Percentiles rank a stretch among this genome's conserved stretches.
phyloP scores from a whole-genome alignment of 2,797 vertebrate species.

The Smutsia gigantea region DNA sequence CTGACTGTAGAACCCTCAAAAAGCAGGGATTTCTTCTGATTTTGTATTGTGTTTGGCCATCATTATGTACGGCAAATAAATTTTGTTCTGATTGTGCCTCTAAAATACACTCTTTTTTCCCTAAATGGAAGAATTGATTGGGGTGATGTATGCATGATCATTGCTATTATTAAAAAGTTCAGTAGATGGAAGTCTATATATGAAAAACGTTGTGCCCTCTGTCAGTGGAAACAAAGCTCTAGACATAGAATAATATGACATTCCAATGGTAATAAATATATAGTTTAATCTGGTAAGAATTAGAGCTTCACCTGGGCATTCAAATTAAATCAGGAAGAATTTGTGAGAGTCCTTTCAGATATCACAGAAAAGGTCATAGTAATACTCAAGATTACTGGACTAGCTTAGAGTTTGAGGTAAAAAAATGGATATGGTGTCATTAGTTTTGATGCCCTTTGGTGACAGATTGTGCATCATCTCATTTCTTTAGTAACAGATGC shows the following conservation, averaged over 20 bases:
- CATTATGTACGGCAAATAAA: background rate
- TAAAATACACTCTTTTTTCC: conserved; percentile 36
- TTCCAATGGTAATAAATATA: background rate
- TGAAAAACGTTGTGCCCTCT: conserved; percentile 14
- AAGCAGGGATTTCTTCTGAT: conserved; percentile 30
- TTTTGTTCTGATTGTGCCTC: conserved; percentile 39
- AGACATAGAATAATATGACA: background rate
- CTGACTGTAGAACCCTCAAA: conserved; percentile 7
- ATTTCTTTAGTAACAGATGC: conserved; percentile 35
- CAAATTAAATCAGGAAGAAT: conserved; percentile 55
- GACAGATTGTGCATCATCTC: conserved; percentile 27
- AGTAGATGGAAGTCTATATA: background rate
- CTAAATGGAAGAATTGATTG: conserved; percentile 40
- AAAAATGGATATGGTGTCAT: background rate
- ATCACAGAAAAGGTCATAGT: background rate
- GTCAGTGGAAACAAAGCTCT: conserved; percentile 36
- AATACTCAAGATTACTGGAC: background rate
- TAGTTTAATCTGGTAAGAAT: conserved; percentile 7
- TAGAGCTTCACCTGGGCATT: background rate
- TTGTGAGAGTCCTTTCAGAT: conserved; percentile 46
- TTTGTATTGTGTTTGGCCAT: background rate
- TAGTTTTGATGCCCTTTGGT: conserved; percentile 52
- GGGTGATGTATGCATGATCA: conserved; percentile 6
- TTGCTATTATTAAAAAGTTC: background rate
- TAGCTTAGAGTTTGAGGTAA: conserved; percentile 33